Evolutionary conservation across 2,888 invertebrate genomes (phyloP), one percentile per base, ranked within the genome.

Genomic region (Calliopum simillimum): DNA sequence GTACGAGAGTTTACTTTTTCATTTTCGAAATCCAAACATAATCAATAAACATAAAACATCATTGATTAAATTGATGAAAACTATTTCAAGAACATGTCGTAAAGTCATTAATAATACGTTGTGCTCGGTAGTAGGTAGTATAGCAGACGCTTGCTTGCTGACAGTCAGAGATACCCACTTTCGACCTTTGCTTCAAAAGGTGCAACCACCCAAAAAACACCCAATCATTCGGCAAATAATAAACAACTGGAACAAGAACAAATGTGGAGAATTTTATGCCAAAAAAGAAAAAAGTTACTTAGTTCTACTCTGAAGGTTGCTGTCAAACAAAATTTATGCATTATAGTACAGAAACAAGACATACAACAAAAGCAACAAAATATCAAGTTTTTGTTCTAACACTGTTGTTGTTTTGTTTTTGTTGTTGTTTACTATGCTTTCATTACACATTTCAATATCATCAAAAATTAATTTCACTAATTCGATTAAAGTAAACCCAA

Each of bases 401-500:
- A 8, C 0, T 33, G 33, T 1, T n/a, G 46, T 47, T 47, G 47
- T 62, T 23, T n/a, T n/a, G 46, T 47, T 47, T 23, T 62, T 23
- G 6, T 21, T 63, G 51, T 33, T 33, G 33, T 33, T 33, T 33
- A 6, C 33, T 33, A 33, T 33, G 33, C 13, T 19, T 41, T 14
- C 16, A 33, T 19, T 16, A 58, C 56, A 58, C 23, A 82, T 82
- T 83, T 83, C 80, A 83, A 83, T 83, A 83, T 83, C 84, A 83
- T 83, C 84, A 83, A 83, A 83, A 82, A 83, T 83, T 83, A 83
- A 83, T 83, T 83, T 79, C 80, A 81, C 80, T 83, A 83, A 83
- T 83, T 83, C 84, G 83, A 83, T 83, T 83, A 82, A 49, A 65
- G 55, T 43, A 3, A 14, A 41, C 33, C 43, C 11, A 25, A 63